A percentile compares a stretch with the other conserved stretches of the same genome.
phyloP scores from a whole-genome alignment of 2,113 vertebrate species.

The Sinocyclocheilus rhinocerous region DNA sequence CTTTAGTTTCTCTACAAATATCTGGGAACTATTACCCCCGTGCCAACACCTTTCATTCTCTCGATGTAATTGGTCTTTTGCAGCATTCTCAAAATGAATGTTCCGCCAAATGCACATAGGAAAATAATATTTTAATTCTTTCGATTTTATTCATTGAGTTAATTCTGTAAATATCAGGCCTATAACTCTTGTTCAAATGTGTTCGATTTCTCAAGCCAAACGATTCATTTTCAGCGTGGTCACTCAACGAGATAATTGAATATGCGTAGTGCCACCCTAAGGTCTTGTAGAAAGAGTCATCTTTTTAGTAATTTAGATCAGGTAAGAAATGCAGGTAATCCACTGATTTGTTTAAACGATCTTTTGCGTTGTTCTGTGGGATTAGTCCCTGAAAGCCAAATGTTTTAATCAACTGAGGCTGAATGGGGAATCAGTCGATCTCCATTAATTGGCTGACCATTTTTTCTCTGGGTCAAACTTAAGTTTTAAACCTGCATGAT shows the following conservation, averaged over 20 bases:
- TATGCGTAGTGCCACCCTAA: not conserved
- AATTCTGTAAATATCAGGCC: not conserved
- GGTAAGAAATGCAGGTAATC: not conserved
- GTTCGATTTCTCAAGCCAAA: not conserved
- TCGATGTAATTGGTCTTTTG: not conserved
- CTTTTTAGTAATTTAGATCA: not conserved
- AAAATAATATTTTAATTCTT: not conserved
- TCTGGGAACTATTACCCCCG: not conserved
- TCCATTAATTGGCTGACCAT: not conserved
- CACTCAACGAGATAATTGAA: not conserved
- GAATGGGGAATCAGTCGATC: slow-evolving; percentile 25
- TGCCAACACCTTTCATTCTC: not conserved
- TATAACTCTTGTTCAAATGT: not conserved
- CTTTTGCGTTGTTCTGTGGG: not conserved
- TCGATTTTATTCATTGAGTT: not conserved
- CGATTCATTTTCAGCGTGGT: not conserved
- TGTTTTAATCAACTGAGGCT: not conserved
- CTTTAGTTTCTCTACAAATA: slow-evolving; percentile 76
- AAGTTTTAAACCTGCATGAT: not conserved
- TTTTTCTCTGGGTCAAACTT: slow-evolving; percentile 13
- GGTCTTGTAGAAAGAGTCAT: not conserved
- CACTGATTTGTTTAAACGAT: not conserved
- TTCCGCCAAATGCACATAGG: not conserved
- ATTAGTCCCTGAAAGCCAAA: not conserved
- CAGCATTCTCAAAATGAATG: not conserved